Base-by-base conservation (phyloP, 2,888 invertebrate genomes). In the Tetropium fuscum region DNA sequence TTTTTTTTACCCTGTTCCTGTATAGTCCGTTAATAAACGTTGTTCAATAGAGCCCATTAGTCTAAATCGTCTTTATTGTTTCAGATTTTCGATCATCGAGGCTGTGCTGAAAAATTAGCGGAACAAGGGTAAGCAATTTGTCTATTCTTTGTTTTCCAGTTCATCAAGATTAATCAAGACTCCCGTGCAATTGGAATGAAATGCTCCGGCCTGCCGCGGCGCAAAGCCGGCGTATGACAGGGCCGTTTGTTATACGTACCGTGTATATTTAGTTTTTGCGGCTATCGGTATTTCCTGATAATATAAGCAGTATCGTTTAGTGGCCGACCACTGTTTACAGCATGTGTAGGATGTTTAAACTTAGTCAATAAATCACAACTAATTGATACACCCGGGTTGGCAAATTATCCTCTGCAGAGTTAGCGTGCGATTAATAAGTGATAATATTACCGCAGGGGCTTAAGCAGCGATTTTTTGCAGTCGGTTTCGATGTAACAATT, bases 371-470 rank as follows among this genome's bases (percentile, higher is more conserved):
- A 70, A 70, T 70, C 69, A 70, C 61, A 70, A 66, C 63, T 63
- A 70, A 70, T 69, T 70, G 70, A 69, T 69, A 69, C 63, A 69
- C 64, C 69, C 71, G 69, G 66, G 69, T 71, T 71, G 64, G 69
- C 70, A 70, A 71, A 71, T 71, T 71, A 70, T 70, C 61, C 60
- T 69, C 53, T 54, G 38, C 53, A 59, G 60, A 62, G 53, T 48
- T 66, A 41, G 66, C 63, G 64, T 66, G 69, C 60, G 54, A 64
- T 65, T 70, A 68, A 68, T 70, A 67, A 64, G 20, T 22, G 19
- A 27, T 25, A 44, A 25, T 25, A 22, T 25, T 15, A 15, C 13
- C 7, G 11, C 45, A 16, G 30, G 13, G 45, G 45, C 18, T n/a
- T n/a, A n/a, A n/a, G n/a, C n/a, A n/a, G n/a, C n/a, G n/a, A n/a